Conservation (phyloP, 2,113 vertebrate species). For the Heptranchias perlo region DNA sequence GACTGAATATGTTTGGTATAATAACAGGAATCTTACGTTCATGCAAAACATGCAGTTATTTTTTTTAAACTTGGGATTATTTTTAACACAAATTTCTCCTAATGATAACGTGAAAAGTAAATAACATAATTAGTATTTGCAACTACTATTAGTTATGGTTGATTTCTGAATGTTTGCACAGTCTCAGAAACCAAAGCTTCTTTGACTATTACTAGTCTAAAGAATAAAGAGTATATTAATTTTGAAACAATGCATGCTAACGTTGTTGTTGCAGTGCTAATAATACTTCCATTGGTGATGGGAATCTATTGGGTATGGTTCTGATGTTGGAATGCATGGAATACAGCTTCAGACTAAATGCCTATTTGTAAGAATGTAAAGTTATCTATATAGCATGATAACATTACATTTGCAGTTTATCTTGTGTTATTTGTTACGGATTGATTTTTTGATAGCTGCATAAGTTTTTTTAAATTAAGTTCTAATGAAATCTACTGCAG, state of each 20-base stretch:
- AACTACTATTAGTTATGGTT: neutral
- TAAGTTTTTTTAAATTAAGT: neutral
- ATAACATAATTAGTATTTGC: neutral
- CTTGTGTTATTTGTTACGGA: neutral
- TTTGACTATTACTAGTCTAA: neutral
- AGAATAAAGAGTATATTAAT: neutral
- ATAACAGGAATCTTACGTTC: neutral
- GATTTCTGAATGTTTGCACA: neutral
- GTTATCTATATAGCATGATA: neutral
- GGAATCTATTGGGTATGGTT: neutral
- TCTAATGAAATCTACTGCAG: neutral
- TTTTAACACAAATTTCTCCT: neutral
- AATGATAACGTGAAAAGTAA: neutral
- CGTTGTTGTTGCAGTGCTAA: neutral
- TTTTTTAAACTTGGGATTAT: neutral
- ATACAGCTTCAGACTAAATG: neutral
- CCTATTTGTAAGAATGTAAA: neutral
- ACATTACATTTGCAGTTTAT: neutral
- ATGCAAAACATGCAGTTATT: neutral
- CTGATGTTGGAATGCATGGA: neutral
- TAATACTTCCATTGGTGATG: neutral
- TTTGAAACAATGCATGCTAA: neutral
- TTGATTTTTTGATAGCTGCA: constrained; percentile 16
- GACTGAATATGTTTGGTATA: neutral
- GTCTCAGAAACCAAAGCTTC: neutral